phyloP scores from a whole-genome alignment of 2,797 vertebrate species.

The Chelon auratus region DNA sequence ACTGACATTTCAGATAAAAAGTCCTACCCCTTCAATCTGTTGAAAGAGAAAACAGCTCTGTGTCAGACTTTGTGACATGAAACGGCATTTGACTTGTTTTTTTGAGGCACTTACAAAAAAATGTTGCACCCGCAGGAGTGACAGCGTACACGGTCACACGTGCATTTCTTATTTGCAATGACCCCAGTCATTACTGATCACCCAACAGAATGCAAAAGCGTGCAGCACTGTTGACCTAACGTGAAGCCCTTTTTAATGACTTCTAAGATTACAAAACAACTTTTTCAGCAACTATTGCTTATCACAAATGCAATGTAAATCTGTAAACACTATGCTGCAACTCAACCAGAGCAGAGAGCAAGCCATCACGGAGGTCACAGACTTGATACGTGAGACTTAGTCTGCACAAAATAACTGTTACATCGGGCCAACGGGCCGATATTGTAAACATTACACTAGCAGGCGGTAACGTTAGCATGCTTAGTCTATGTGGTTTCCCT shows the following conservation, averaged over 20 bases:
- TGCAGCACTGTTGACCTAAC: neutral
- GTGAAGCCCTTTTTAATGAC: neutral
- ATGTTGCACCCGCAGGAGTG: neutral
- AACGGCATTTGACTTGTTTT: conserved; percentile 2
- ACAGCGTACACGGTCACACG: neutral
- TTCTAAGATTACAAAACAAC: conserved; percentile 18
- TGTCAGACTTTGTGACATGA: conserved; percentile 39
- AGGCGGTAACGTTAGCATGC: conserved; percentile 47
- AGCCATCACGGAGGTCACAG: neutral
- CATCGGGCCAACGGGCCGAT: conserved; percentile 38
- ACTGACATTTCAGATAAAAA: conserved; percentile 81
- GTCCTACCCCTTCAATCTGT: conserved; percentile 70
- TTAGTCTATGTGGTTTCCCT: conserved; percentile 56
- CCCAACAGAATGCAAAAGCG: neutral
- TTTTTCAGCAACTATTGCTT: conserved; percentile 35
- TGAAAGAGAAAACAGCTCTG: conserved; percentile 54
- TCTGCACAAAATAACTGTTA: conserved; percentile 8
- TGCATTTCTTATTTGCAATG: conserved; percentile 17
- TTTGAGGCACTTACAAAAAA: neutral
- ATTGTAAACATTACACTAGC: conserved; percentile 58
- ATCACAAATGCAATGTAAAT: neutral
- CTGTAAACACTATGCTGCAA: conserved; percentile 24
- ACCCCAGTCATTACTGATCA: neutral
- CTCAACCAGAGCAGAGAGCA: neutral
- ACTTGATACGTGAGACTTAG: conserved; percentile 11